phyloP scores from a whole-genome alignment of 2,888 invertebrate species.

The Pseudococcus viburni region DNA sequence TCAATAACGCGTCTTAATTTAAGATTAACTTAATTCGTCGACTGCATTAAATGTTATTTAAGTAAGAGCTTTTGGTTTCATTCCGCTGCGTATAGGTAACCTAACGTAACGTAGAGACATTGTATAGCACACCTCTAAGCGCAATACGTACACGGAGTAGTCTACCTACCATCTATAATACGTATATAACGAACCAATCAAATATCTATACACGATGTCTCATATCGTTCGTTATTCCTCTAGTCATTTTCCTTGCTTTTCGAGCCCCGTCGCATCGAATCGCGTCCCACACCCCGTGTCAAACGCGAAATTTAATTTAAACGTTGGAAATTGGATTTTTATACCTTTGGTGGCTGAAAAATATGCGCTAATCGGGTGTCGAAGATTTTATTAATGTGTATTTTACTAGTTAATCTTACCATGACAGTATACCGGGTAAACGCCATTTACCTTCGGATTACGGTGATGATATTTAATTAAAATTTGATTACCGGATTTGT shows the following conservation, averaged over 20 bases:
- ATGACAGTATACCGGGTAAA: background rate
- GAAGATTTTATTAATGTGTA: conserved; percentile 32
- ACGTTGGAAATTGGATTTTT: conserved; percentile 21
- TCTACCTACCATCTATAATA: background rate
- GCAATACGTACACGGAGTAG: background rate
- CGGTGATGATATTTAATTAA: conserved; percentile 13
- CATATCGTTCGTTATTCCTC: background rate
- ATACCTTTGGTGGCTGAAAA: background rate
- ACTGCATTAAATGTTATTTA: conserved; percentile 21
- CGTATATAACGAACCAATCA: conserved; percentile 21
- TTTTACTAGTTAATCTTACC: conserved; percentile 37
- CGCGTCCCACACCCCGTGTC: background rate
- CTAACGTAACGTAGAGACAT: background rate
- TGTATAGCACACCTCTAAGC: background rate
- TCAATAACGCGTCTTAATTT: conserved; percentile 45
- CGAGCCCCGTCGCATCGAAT: background rate
- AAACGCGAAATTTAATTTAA: conserved; percentile 30
- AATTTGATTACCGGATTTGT: conserved; percentile 32
- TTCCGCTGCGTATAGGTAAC: background rate
- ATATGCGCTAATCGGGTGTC: conserved; percentile 36
- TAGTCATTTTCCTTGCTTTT: background rate
- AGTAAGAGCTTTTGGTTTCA: conserved; percentile 16
- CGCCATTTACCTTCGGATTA: conserved; percentile 20
- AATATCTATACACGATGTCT: background rate
- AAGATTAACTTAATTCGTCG: conserved; percentile 28